These are phyloP conservation scores for Verasper variegatus DNA, from an alignment of 2,113 vertebrate species.

Conservation along the genomic window DNA sequence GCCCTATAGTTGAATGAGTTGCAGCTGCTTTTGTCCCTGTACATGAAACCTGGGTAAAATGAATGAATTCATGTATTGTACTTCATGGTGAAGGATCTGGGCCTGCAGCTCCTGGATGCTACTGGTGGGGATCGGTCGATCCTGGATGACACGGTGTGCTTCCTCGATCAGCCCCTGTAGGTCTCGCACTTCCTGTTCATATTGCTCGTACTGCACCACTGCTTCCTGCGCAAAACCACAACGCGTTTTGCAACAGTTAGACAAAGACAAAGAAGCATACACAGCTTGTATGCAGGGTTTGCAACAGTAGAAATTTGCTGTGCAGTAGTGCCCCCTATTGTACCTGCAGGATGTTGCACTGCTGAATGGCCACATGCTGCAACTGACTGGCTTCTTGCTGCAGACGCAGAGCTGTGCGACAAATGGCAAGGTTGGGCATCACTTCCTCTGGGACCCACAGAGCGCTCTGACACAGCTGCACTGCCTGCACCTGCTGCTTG, in stretches of 20 bases:
- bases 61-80: constrained; percentile 54
- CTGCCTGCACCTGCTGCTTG: constrained; percentile 92
- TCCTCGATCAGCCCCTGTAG: constrained; percentile 94
- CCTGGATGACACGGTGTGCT: constrained; percentile 91
- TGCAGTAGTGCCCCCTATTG: constrained; percentile 16
- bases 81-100: constrained; percentile 95
- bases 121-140: constrained; percentile 87
- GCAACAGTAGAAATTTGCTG: not conserved
- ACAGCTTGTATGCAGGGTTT: not conserved
- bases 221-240: constrained; percentile 86
- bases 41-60: not conserved
- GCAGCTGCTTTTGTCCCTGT: not conserved
- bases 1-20: not conserved
- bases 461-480: constrained; percentile 91
- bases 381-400: constrained; percentile 95
- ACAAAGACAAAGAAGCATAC: not conserved
- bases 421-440: constrained; percentile 88
- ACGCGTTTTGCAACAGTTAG: not conserved
- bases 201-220: constrained; percentile 95
- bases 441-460: constrained; percentile 93
- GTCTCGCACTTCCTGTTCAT: constrained; percentile 94
- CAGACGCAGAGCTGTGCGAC: constrained; percentile 89
- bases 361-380: constrained; percentile 94
- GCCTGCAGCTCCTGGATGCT: constrained; percentile 96
- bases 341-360: constrained; percentile 96